phyloP scores from a whole-genome alignment of 92 coral and sea anemone species.

The Porites divaricata region DNA sequence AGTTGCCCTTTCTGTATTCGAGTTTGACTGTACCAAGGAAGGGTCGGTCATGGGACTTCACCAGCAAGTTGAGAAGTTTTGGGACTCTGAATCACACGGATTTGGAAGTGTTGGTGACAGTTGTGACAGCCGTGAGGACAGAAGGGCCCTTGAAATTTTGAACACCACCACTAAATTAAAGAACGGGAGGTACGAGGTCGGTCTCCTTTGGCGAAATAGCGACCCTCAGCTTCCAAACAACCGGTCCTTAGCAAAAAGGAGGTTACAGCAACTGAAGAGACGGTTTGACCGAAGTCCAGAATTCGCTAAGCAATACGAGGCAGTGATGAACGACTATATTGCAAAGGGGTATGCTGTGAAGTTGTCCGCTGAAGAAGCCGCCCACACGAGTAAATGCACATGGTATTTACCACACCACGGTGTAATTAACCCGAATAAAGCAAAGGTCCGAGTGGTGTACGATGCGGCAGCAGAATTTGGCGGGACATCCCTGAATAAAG shows the following conservation, averaged over 20 bases:
- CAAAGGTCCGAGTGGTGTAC: slow-evolving; percentile 52
- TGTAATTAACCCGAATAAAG: slow-evolving; percentile 55
- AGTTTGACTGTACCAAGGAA: too few relatives aligned
- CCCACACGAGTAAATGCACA: slow-evolving; percentile 28
- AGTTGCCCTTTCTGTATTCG: too few relatives aligned
- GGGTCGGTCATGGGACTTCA: too few relatives aligned
- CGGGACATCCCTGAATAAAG: slow-evolving; percentile 64
- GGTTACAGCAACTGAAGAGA: slow-evolving; percentile 46
- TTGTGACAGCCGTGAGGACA: too few relatives aligned
- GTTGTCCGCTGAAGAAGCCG: slow-evolving; percentile 33
- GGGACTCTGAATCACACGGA: too few relatives aligned
- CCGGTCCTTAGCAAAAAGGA: background rate
- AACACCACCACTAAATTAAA: too few relatives aligned
- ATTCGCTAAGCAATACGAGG: slow-evolving; percentile 46
- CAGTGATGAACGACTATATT: slow-evolving; percentile 50
- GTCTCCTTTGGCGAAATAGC: too few relatives aligned
- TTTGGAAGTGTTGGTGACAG: too few relatives aligned
- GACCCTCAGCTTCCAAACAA: too few relatives aligned
- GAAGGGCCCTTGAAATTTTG: too few relatives aligned
- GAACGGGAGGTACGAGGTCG: too few relatives aligned
- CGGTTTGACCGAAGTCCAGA: slow-evolving; percentile 40
- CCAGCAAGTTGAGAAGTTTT: too few relatives aligned
- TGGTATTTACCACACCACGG: slow-evolving; percentile 66
- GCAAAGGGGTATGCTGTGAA: slow-evolving; percentile 56
- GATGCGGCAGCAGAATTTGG: slow-evolving; percentile 46